phyloP scores from a whole-genome alignment of 2,888 invertebrate genomes.

The Salpingus planirostris region DNA sequence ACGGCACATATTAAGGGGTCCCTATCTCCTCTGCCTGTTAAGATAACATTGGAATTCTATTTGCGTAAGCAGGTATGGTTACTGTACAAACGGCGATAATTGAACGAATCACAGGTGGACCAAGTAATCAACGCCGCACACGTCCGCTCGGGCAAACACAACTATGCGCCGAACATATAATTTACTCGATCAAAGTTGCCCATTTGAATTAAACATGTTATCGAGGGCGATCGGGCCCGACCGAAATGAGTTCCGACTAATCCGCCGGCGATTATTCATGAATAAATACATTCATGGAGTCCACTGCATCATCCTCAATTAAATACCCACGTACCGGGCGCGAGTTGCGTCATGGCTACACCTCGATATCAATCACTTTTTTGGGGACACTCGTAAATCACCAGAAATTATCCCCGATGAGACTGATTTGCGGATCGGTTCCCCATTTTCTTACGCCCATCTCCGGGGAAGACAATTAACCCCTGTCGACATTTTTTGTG shows the following conservation, averaged over 20 bases:
- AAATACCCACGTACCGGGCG: too few relatives aligned
- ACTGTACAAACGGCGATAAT: constrained; percentile 11
- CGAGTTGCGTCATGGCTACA: too few relatives aligned
- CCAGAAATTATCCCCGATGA: too few relatives aligned
- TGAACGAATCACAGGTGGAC: constrained; percentile 14
- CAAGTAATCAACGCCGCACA: constrained; percentile 13
- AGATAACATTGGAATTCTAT: constrained; percentile 14
- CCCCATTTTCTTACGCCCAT: too few relatives aligned
- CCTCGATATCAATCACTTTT: too few relatives aligned
- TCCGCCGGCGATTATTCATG: constrained; percentile 14
- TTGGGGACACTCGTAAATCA: too few relatives aligned
- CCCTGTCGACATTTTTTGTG: too few relatives aligned
- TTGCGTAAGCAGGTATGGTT: constrained; percentile 8
- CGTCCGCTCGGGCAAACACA: constrained; percentile 12
- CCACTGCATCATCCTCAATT: too few relatives aligned
- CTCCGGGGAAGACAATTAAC: too few relatives aligned
- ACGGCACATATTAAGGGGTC: constrained; percentile 7
- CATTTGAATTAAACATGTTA: constrained; percentile 15
- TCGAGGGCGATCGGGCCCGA: constrained; percentile 11
- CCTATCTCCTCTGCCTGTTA: constrained; percentile 4
- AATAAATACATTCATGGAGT: too few relatives aligned
- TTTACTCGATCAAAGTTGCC: constrained; percentile 14
- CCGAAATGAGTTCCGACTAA: constrained; percentile 13
- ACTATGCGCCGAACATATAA: constrained; percentile 9
- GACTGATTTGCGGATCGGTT: too few relatives aligned